phyloP scores from a whole-genome alignment of 1,140 invertebrate genomes.

The Danaus plexippus region DNA sequence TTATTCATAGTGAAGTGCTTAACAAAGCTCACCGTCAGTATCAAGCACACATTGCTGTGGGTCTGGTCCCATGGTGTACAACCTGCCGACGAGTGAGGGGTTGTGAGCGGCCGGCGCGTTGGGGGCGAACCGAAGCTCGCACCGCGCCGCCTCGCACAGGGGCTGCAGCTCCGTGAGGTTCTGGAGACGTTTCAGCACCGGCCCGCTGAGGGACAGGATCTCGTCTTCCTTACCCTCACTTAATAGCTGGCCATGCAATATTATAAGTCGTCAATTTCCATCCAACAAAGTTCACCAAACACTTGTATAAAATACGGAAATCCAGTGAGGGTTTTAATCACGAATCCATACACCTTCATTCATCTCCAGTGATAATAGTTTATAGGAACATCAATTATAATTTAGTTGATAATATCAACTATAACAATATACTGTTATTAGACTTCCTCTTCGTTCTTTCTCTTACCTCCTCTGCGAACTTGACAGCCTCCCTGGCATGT shows the following conservation, averaged over 20 bases:
- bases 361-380: too few relatives aligned
- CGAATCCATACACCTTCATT: too few relatives aligned
- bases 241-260: constrained; percentile 47
- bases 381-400: too few relatives aligned
- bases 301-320: too few relatives aligned
- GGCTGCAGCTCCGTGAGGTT: constrained; percentile 70
- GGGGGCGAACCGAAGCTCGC: constrained; percentile 44
- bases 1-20: background rate
- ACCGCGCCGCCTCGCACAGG: constrained; percentile 55
- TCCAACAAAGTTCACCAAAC: too few relatives aligned
- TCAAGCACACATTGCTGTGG: constrained; percentile 70
- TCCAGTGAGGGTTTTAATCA: too few relatives aligned
- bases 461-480: constrained; percentile 74
- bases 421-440: too few relatives aligned
- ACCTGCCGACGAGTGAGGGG: constrained; percentile 35
- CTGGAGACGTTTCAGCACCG: constrained; percentile 77
- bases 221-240: constrained; percentile 78
- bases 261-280: background rate
- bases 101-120: constrained; percentile 33
- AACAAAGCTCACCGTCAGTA: constrained; percentile 52
- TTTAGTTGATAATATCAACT: too few relatives aligned
- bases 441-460: background rate
- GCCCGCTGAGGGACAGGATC: constrained; percentile 76
- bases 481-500: constrained; percentile 72
- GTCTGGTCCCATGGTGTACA: constrained; percentile 73